A percentile compares a stretch with the other conserved stretches of the same genome.
phyloP scores from a whole-genome alignment of 92 coral and sea anemone species.

The Paramuricea clavata region DNA sequence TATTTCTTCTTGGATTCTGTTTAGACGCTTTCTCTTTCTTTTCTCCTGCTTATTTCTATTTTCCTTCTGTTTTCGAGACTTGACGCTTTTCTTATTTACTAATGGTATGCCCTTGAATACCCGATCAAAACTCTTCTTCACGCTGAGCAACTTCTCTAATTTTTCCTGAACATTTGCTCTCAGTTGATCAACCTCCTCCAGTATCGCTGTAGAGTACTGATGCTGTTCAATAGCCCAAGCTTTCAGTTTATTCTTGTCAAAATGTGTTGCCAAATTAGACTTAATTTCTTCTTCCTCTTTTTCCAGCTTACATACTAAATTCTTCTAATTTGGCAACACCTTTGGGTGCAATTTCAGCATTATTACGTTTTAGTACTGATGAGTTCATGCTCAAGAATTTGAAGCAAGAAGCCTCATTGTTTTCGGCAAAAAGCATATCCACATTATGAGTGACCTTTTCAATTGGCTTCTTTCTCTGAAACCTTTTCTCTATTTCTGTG shows the following conservation, averaged over 20 bases:
- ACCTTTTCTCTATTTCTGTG: conserved; percentile 63
- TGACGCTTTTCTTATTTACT: conserved; percentile 13
- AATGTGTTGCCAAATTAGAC: conserved; percentile 49
- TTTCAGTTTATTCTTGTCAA: conserved; percentile 44
- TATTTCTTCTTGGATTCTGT: conserved; percentile 57
- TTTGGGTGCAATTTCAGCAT: conserved; percentile 54
- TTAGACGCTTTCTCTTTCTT: conserved; percentile 40
- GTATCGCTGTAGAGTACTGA: conserved; percentile 41
- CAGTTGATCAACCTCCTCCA: conserved; percentile 52
- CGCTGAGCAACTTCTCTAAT: conserved; percentile 27
- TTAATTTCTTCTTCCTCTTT: conserved; percentile 58
- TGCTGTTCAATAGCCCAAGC: conserved; percentile 53
- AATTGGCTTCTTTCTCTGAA: conserved; percentile 61
- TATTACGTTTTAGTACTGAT: conserved; percentile 48
- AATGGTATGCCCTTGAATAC: conserved; percentile 51
- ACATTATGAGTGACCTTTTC: conserved; percentile 55
- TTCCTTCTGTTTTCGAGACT: background rate
- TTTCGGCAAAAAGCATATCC: conserved; percentile 50
- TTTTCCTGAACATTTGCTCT: conserved; percentile 45
- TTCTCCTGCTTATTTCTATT: conserved; percentile 20
- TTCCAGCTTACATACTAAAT: conserved; percentile 49
- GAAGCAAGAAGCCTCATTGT: conserved; percentile 66
- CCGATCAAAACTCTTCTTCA: conserved; percentile 26
- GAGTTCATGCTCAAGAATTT: conserved; percentile 52
- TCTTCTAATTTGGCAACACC: conserved; percentile 58